These are phyloP conservation scores for Spialia ferax DNA, from an alignment of 2,888 invertebrate genomes.

Conservation along the genomic window DNA sequence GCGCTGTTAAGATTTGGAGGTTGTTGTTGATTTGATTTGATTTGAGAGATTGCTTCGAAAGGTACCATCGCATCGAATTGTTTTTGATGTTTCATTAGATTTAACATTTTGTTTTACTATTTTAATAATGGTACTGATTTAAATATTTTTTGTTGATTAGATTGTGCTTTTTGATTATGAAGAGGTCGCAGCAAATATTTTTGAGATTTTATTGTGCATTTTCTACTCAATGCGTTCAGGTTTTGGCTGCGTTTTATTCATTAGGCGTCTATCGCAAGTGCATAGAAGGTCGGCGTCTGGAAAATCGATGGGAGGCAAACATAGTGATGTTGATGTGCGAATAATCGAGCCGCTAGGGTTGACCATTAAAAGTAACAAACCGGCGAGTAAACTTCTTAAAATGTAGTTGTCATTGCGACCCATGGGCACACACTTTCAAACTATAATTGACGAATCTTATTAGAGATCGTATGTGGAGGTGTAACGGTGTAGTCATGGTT, in stretches of 20 bases:
- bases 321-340: slow-evolving; percentile 83
- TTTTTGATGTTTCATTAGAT: neutral
- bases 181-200: no score
- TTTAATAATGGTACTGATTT: no score
- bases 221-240: neutral
- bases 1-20: slow-evolving; percentile 2
- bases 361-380: no score
- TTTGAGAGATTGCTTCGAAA: neutral
- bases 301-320: slow-evolving; percentile 81
- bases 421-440: no score
- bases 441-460: no score
- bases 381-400: no score
- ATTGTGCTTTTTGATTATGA: no score
- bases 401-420: no score
- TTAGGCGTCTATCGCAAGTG: slow-evolving; percentile 37
- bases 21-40: slow-evolving; percentile 1
- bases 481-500: no score
- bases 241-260: slow-evolving; percentile 27
- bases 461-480: no score
- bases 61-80: neutral
- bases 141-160: no score
- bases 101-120: neutral
- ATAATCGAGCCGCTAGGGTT: slow-evolving; percentile 69
- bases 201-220: neutral
- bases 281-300: slow-evolving; percentile 50